phyloP scores from a whole-genome alignment of 2,113 vertebrate genomes.

The Pygoscelis adeliae region DNA sequence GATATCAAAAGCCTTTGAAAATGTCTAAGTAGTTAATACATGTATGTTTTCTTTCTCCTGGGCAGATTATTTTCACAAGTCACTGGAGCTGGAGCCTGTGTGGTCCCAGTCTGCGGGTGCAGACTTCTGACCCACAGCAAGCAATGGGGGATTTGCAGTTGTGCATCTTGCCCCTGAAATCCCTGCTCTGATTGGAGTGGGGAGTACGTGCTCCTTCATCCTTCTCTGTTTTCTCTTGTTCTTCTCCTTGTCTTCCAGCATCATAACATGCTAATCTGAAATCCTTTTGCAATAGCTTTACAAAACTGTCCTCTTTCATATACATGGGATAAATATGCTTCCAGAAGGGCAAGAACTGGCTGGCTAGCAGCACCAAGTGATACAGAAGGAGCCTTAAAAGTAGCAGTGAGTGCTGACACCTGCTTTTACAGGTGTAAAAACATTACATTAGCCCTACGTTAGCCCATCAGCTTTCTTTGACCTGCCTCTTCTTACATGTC shows the following conservation, averaged over 20 bases:
- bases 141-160: not conserved
- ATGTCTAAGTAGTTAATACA: slow-evolving; percentile 20
- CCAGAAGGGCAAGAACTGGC: not conserved
- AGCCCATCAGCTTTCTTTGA: not conserved
- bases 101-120: not conserved
- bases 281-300: not conserved
- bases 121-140: not conserved
- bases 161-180: not conserved
- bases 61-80: slow-evolving; percentile 43
- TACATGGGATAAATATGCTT: not conserved
- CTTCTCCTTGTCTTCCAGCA: not conserved
- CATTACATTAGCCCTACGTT: not conserved
- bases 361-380: not conserved
- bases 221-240: not conserved
- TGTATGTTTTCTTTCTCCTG: slow-evolving; percentile 51
- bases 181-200: not conserved
- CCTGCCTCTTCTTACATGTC: not conserved
- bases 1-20: slow-evolving; percentile 50
- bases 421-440: not conserved
- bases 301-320: not conserved
- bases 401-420: not conserved
- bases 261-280: not conserved
- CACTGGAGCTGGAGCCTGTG: not conserved
- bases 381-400: not conserved
- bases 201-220: not conserved